Evolutionary conservation across 1,140 invertebrate genomes (phyloP).

Genomic region (Lasaia peninsularis): DNA sequence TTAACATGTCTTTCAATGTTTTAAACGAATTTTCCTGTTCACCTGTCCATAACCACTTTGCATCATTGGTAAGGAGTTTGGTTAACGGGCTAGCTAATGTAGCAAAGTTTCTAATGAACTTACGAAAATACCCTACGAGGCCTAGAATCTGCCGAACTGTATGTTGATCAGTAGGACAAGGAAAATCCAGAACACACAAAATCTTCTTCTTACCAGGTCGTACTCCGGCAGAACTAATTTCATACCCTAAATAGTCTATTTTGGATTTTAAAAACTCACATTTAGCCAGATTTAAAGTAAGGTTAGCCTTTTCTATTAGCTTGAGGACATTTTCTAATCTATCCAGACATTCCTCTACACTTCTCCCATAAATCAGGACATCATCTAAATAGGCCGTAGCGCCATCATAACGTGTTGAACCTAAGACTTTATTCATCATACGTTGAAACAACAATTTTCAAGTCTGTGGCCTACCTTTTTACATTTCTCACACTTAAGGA

Average conservation of each 20-base stretch:
- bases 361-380: constrained; percentile 11
- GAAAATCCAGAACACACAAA: not conserved
- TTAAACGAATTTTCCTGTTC: constrained; percentile 12
- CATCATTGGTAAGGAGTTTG: constrained; percentile 17
- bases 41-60: constrained; percentile 2
- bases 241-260: constrained; percentile 8
- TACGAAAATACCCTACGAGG: constrained; percentile 3
- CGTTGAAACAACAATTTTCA: no score
- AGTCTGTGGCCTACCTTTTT: no score
- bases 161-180: not conserved
- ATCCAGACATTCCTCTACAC: not conserved
- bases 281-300: not conserved
- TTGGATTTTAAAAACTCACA: not conserved
- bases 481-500: no score
- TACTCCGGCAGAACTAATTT: not conserved
- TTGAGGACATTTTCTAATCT: not conserved
- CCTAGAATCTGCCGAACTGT: not conserved
- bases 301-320: constrained; percentile 1
- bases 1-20: constrained; percentile 11
- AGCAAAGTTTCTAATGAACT: constrained; percentile 18
- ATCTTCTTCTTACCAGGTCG: not conserved
- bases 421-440: constrained; percentile 20
- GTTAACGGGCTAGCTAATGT: constrained; percentile 9
- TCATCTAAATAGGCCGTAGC: constrained; percentile 22
- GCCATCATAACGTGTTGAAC: not conserved